Evolutionary conservation across 2,888 invertebrate species (phyloP), one percentile per base, ranked within the genome.

Genomic region (Papilio gigon): DNA sequence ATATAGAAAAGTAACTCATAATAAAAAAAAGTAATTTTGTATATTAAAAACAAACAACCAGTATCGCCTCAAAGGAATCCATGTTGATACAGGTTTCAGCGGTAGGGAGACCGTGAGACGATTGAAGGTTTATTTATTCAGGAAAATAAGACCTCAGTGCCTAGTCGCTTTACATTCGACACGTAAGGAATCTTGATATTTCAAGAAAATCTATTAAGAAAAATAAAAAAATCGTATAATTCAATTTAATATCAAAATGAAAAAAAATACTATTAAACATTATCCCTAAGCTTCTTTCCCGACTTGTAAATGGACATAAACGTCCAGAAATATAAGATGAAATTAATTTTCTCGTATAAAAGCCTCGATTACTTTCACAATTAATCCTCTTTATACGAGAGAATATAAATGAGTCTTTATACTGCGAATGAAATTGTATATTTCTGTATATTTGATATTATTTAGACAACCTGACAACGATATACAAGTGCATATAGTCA

Each of bases 21-120:
- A 30, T 30, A 53, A 17, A 30, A n/a, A 53, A 27, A 25, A 25
- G 25, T 22, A 47, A 47, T 47, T 6, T 50, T 6, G 14, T 30
- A 53, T 6, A 62, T 47, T 62, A 62, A 62, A 62, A 44, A 17
- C 33, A 62, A 62, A 62, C 62, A 62, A 62, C 44, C 20, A 8
- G 5, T 47, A 47, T 33, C 17, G 9, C 2, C 47, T 47, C 33
- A 20, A 42, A 62, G 62, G 33, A 47, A 62, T 47, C 47, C 22
- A 62, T 47, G 47, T 62, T 62, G 62, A 62, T 62, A 47, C 47
- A 62, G 62, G 62, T 47, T 62, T 42, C 14, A 62, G 47, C 20
- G 47, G 47, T 17, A 22, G 33, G 62, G 33, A 30, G 33, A 30
- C 47, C 47, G 33, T 33, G 33, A 62, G 47, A 62, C 33, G 27